Evolutionary conservation across 2,113 vertebrate species (phyloP), one percentile per base, ranked within the genome.

Genomic region (Penelope pileata): DNA sequence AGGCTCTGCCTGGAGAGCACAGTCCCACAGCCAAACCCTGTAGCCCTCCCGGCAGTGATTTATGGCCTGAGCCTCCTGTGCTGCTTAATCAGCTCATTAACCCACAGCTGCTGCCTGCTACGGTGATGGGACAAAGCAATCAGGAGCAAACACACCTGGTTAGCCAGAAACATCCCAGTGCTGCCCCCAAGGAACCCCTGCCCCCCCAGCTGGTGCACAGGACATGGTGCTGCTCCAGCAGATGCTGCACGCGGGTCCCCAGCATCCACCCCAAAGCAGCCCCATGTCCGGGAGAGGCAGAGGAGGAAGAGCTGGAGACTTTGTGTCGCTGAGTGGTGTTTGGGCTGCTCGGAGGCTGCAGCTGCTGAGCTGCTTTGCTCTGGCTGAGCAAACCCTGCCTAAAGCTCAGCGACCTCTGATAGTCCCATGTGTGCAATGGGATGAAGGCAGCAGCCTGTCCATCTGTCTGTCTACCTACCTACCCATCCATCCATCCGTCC

Each of bases 401-500:
- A 38, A 42, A 38, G 15, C 32, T 38, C 17, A 12, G 2, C 14
- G 14, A 2, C 48, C 45, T 12, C 30, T 43, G 42, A 3, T 5
- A 26, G 14, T 56, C 26, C 64, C 69, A 48, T 10, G 54, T 68
- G n/a, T 18, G 50, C 36, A 36, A 5, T 2, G 24, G 40, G 73
- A 43, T 26, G 45, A 66, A 64, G 43, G 43, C 23, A 69, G 42
- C 5, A n/a, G n/a, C n/a, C n/a, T n/a, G n/a, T n/a, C 4, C 32
- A 4, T 72, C 58, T 27, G 0, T 8, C 67, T 79, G 15, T 4
- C 30, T 21, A 16, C 16, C 54, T 16, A 3, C 38, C 58, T 9
- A 24, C 13, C 16, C 26, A 6, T n/a, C 30, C 16, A 9, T 11
- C 73, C 1, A 4, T 24, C 26, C 3, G 0, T 6, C 8, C 16